Evolutionary conservation across 2,888 invertebrate genomes (phyloP), one percentile per base, ranked within the genome.

Genomic region (Pammene fasciana): DNA sequence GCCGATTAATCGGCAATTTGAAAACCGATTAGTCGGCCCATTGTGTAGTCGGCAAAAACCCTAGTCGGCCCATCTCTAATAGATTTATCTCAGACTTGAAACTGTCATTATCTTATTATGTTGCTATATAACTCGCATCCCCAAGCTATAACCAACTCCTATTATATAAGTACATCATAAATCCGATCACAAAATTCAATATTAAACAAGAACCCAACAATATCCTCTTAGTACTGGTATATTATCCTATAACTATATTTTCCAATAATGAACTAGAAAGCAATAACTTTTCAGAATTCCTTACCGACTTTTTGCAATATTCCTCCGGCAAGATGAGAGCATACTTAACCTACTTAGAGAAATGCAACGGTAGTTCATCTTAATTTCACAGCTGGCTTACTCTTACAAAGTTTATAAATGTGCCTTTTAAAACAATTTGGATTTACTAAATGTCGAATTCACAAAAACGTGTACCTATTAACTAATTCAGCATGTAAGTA

Each of bases 331-430:
- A n/a, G 50, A 54, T 43, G 52, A 67, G 52, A 67, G 66, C 54
- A 60, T 60, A 54, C 67, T 60, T 67, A 67, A 67, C 67, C 67
- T 67, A 54, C 67, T 60, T 60, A 67, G 45, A 50, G 50, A 46
- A 54, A 60, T 67, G 67, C 67, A 67, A 41, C 50, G 52, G 34
- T 46, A 36, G 11, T 16, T 52, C 18, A 52, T 67, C 54, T 60
- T 54, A 36, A 60, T 54, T 67, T 67, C 43, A 41, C 43, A 54
- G 54, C 57, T 59, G 18, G 57, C 13, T 36, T 18, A 3, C 9
- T 11, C 11, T 61, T n/a, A 50, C 36, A 50, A 61, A 61, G 48
- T 38, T 18, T 38, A 13, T 9, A 38, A 16, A 48, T 18, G 10
- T 38, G 16, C 34, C 13, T 14, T 26, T 38, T 18, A 0, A 36